These are phyloP conservation scores for Muricea muricata DNA, from an alignment of 92 coral and sea anemone species.

Conservation along the genomic window DNA sequence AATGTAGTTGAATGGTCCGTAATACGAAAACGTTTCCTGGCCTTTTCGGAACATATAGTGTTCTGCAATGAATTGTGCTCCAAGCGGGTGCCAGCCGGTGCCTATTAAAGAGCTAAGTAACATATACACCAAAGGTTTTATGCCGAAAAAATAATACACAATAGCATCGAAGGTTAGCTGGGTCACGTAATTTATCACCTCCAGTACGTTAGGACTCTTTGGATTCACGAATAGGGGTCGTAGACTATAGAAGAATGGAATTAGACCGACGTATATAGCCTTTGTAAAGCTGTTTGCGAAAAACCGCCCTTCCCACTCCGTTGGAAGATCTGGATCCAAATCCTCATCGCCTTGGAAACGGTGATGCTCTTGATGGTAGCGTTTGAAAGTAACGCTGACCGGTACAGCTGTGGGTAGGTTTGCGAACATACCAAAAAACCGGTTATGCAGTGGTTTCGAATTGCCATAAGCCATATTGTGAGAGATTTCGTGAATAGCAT, in stretches of 20 bases:
- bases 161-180: slow-evolving; percentile 49
- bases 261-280: slow-evolving; percentile 59
- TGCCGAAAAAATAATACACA: slow-evolving; percentile 57
- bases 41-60: slow-evolving; percentile 75
- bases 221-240: slow-evolving; percentile 66
- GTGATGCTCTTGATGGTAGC: slow-evolving; percentile 66
- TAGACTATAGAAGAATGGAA: slow-evolving; percentile 60
- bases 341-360: slow-evolving; percentile 73
- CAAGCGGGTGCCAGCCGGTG: slow-evolving; percentile 72
- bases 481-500: slow-evolving; percentile 65
- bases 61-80: slow-evolving; percentile 78
- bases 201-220: slow-evolving; percentile 47
- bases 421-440: slow-evolving; percentile 58
- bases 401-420: slow-evolving; percentile 65
- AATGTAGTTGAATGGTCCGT: slow-evolving; percentile 71
- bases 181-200: slow-evolving; percentile 60
- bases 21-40: slow-evolving; percentile 74
- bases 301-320: slow-evolving; percentile 61
- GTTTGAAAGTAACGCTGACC: slow-evolving; percentile 62
- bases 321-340: slow-evolving; percentile 71
- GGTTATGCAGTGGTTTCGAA: slow-evolving; percentile 56
- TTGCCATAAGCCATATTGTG: slow-evolving; percentile 71
- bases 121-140: slow-evolving; percentile 64
- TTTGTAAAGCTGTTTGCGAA: slow-evolving; percentile 63
- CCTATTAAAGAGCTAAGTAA: slow-evolving; percentile 60